Base-by-base conservation (phyloP, 2,888 invertebrate genomes). In the Eueremaeus valkanovi region DNA sequence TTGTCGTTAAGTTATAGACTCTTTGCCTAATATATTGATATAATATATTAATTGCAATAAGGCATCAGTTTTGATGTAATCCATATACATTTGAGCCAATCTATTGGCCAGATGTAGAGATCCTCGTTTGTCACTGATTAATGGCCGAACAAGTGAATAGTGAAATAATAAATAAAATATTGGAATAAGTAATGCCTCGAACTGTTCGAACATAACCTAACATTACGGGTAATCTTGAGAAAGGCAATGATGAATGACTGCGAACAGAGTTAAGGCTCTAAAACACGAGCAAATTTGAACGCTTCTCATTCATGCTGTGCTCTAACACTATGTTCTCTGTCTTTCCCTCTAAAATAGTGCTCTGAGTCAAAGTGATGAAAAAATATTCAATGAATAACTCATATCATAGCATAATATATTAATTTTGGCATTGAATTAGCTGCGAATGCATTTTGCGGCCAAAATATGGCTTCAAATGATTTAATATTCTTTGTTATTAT, bases 51-150 rank as follows among this genome's bases (percentile, higher is more conserved):
- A 55, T 55, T 55, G 27, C 13, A 55, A 24, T 61, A 24, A 61
- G 31, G 61, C 6, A 61, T 31, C 31, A 31, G 6, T 61, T 61
- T 61, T 61, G 61, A 61, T 31, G 31, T 31, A 61, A 61, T 61
- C 61, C 61, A 61, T 61, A 61, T 31, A 55, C 55, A 21, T 3
- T 55, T 16, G 5, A 49, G 3, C 16, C 11, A 11, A 58, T 58
- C 21, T 21, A 58, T 58, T 9, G 13, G 24, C 3, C 58, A 58
- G 27, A 58, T 58, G 27, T 58, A 58, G n/a, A n/a, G n/a, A 61
- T 8, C 9, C 61, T 61, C 16, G 61, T 61, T 61, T 61, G 61
- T 61, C 61, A 61, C 58, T 61, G 61, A 61, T 61, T 61, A 61
- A 61, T 61, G 61, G 31, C 21, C 27, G 6, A 13, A 61, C 16